A percentile compares a stretch with the other conserved stretches of the same genome.
Evolutionary conservation across 1,140 invertebrate genomes (phyloP).

Genomic region (Cydia strobilella): DNA sequence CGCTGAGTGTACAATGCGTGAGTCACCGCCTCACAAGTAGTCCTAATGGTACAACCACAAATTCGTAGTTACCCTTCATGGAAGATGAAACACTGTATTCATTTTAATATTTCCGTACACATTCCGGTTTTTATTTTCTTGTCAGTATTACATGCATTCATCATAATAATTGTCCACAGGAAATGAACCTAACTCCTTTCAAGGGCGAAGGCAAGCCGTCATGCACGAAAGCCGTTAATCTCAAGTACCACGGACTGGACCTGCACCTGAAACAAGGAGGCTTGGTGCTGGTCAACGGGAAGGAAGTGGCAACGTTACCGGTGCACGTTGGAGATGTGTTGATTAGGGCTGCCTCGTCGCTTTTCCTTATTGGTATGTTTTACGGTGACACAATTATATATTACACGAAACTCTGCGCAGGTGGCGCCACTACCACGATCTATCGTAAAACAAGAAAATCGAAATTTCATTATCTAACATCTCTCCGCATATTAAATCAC

Average conservation of each 20-base stretch:
- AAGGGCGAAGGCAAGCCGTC: slow-evolving; percentile 83
- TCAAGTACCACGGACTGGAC: slow-evolving; percentile 77
- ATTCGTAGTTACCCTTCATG: not conserved
- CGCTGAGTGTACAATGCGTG: too few species aligned
- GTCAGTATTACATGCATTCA: not conserved
- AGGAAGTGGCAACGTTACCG: slow-evolving; percentile 85
- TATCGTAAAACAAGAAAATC: too few species aligned
- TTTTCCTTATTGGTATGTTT: slow-evolving; percentile 83
- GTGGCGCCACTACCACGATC: too few species aligned
- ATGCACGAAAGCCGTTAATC: slow-evolving; percentile 90
- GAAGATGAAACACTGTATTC: too few species aligned
- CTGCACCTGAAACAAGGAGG: slow-evolving; percentile 88
- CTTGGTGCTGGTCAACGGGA: slow-evolving; percentile 85
- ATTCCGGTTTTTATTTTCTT: not conserved
- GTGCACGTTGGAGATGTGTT: slow-evolving; percentile 81
- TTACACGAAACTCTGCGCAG: too few species aligned
- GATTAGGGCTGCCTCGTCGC: slow-evolving; percentile 87
- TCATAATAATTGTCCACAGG: slow-evolving; percentile 62
- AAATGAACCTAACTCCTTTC: slow-evolving; percentile 83
- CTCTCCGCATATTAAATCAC: too few species aligned
- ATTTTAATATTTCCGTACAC: too few species aligned
- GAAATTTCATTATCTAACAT: too few species aligned
- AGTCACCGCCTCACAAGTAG: too few species aligned
- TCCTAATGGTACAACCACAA: too few species aligned
- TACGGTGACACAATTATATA: too few species aligned